Evolutionary conservation across 2,797 vertebrate species (phyloP).

Genomic region (Ceyx erithaca): DNA sequence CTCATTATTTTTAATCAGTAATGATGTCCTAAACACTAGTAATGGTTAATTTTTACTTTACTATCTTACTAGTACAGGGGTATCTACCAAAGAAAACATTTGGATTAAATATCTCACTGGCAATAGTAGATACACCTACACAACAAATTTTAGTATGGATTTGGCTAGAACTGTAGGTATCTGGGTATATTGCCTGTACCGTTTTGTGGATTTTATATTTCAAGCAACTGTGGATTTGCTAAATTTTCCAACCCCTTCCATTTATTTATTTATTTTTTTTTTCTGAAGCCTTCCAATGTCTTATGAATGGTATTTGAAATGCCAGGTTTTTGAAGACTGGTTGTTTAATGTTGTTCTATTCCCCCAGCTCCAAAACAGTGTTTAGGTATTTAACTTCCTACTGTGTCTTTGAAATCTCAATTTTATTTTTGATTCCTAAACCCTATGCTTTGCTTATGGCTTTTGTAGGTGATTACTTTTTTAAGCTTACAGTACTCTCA

Average conservation of each 20-base stretch:
- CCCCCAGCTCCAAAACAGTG: accelerated
- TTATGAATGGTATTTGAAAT: neutral
- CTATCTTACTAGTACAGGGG: accelerated
- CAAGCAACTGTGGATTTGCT: neutral
- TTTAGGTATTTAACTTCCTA: neutral
- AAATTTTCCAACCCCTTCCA: accelerated
- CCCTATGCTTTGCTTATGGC: neutral
- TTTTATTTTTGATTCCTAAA: neutral
- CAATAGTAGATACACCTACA: neutral
- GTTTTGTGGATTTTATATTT: neutral
- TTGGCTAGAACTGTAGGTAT: neutral
- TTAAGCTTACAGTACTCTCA: neutral
- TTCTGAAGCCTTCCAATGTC: neutral
- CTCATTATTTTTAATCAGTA: neutral
- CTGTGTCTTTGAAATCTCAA: neutral
- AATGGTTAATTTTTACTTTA: neutral
- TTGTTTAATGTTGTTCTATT: neutral
- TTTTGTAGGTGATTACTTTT: neutral
- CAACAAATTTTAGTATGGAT: neutral
- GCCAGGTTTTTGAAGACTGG: neutral
- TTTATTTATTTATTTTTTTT: neutral
- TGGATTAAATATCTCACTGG: neutral
- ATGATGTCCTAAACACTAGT: neutral
- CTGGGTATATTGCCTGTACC: neutral
- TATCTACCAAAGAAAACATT: neutral